phyloP scores from a whole-genome alignment of 2,888 invertebrate genomes.

The Dicyrtomina minuta region DNA sequence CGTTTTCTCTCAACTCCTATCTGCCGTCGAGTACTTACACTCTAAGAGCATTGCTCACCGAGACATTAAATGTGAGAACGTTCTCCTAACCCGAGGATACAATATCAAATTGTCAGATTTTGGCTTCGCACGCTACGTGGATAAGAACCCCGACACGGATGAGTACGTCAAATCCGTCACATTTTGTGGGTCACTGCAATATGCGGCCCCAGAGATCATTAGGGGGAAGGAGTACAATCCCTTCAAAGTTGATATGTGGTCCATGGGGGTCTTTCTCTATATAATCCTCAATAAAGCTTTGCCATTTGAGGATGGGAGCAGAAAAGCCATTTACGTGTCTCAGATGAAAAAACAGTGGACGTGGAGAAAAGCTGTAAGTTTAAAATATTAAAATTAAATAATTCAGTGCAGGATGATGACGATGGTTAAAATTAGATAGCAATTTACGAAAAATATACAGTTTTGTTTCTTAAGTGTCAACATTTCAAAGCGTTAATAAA shows the following conservation, averaged over 20 bases:
- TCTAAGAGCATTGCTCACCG: conserved; percentile 43
- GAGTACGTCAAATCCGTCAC: conserved; percentile 53
- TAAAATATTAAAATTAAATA: neutral
- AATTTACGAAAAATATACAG: too few species aligned
- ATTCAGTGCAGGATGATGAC: too few species aligned
- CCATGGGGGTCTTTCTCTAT: conserved; percentile 69
- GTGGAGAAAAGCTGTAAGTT: conserved; percentile 4
- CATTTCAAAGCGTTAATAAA: too few species aligned
- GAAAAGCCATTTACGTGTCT: conserved; percentile 69
- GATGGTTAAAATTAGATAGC: too few species aligned
- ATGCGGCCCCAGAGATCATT: conserved; percentile 26
- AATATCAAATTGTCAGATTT: conserved; percentile 60
- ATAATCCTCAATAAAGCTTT: conserved; percentile 80
- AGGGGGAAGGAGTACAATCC: conserved; percentile 15
- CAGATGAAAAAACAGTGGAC: conserved; percentile 68
- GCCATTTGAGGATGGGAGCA: conserved; percentile 73
- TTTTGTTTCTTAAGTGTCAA: too few species aligned
- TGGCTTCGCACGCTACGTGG: conserved; percentile 57
- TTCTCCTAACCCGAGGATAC: conserved; percentile 53
- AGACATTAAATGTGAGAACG: conserved; percentile 58
- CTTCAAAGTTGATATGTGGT: conserved; percentile 24
- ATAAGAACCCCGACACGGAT: neutral
- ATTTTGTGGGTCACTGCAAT: conserved; percentile 58
- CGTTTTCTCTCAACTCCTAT: conserved; percentile 66
- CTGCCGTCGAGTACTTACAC: conserved; percentile 54